phyloP scores from a whole-genome alignment of 1,140 invertebrate genomes.

The Drosophila suzukii region DNA sequence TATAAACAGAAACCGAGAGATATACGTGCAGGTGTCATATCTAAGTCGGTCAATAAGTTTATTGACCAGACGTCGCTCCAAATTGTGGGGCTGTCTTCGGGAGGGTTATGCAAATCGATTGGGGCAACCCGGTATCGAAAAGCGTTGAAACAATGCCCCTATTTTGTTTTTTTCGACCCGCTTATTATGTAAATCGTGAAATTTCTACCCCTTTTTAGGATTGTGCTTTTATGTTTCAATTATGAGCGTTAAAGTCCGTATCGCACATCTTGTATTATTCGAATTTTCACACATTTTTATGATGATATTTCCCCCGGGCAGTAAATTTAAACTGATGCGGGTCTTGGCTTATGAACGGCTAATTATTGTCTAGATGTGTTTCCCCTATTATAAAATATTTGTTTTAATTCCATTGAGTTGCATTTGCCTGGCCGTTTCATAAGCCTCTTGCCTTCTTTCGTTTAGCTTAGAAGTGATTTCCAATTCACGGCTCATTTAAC shows the following conservation, averaged over 20 bases:
- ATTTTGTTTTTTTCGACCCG: background rate
- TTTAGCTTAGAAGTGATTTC: conserved; percentile 26
- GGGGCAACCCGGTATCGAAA: conserved; percentile 31
- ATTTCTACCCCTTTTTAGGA: background rate
- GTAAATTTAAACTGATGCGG: background rate
- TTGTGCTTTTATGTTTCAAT: conserved; percentile 29
- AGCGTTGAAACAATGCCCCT: conserved; percentile 40
- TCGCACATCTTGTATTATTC: conserved; percentile 5
- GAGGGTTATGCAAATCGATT: conserved; percentile 62
- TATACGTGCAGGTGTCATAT: conserved; percentile 35
- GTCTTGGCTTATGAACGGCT: conserved; percentile 8
- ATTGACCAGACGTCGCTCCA: conserved; percentile 65
- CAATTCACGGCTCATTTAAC: conserved; percentile 49
- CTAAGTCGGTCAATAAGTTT: conserved; percentile 80
- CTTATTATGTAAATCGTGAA: conserved; percentile 36
- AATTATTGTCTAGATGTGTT: background rate
- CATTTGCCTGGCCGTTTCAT: conserved; percentile 16
- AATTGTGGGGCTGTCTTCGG: conserved; percentile 13
- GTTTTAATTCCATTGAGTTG: background rate
- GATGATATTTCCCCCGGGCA: no score
- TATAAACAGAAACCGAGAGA: background rate
- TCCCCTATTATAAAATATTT: background rate
- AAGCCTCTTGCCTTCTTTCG: conserved; percentile 11
- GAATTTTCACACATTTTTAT: conserved; percentile 23
- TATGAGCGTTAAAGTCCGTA: conserved; percentile 22